Percentiles rank a stretch among this genome's conserved stretches.
These are phyloP conservation scores for Clarias laeviceps DNA, from an alignment of 2,797 vertebrate genomes.

Conservation along the genomic window DNA sequence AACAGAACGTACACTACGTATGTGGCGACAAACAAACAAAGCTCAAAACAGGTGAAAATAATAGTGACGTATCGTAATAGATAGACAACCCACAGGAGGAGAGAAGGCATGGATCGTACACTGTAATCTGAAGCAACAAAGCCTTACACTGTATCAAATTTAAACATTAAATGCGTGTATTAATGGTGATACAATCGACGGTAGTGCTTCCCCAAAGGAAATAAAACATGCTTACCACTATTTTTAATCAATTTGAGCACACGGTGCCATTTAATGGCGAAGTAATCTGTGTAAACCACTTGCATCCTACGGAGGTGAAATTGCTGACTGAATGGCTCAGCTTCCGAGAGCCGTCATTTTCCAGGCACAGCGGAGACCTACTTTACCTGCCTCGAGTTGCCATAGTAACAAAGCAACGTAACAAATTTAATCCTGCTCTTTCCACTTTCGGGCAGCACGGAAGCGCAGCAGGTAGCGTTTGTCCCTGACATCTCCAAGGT, in stretches of 20 bases:
- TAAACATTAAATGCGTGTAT: background rate
- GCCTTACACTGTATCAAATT: background rate
- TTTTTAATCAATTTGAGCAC: constrained; percentile 19
- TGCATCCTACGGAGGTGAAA: background rate
- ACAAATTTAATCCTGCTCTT: constrained; percentile 19
- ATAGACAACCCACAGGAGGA: too few relatives aligned
- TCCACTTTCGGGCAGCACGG: background rate
- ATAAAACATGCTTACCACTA: background rate
- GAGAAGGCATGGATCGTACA: too few relatives aligned
- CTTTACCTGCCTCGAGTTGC: constrained; percentile 45
- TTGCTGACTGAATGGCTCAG: constrained; percentile 38
- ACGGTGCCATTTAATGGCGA: constrained; percentile 43
- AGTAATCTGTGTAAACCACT: constrained; percentile 50
- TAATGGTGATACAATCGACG: background rate
- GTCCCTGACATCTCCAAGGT: background rate
- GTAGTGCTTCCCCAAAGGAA: too few relatives aligned
- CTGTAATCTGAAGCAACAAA: background rate
- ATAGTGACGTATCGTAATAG: too few relatives aligned
- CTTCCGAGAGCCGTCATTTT: constrained; percentile 47
- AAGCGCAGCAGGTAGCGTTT: background rate
- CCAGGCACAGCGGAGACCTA: constrained; percentile 31
- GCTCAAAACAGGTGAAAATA: too few relatives aligned
- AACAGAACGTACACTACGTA: too few relatives aligned
- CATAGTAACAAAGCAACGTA: constrained; percentile 53
- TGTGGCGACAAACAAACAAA: too few relatives aligned